Base-by-base conservation (phyloP, 2,797 vertebrate genomes). In the Clarias platycephalus region DNA sequence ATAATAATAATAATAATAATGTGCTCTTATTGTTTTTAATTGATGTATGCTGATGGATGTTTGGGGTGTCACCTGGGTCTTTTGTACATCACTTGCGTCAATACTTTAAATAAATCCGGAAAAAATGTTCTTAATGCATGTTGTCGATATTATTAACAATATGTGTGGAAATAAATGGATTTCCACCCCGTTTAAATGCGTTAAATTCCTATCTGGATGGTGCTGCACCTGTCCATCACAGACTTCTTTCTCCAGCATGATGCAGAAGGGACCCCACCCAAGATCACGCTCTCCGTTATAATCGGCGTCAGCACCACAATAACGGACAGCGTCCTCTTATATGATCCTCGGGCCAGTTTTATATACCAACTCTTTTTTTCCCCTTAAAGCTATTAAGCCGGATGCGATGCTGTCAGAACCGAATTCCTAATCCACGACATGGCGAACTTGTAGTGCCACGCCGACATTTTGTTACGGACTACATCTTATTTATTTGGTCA, bases 181-280 rank as follows among this genome's bases (percentile, higher is more conserved):
- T 63, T 31, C 5, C 66, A 66, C 20, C 3, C 34, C 0, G 10
- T 20, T 24, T 9, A n/a, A 80, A 74, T 0, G 60, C 15, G 20
- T 76, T 80, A 64, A 66, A 68, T 24, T 7, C 60, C 7, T 57
- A 28, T 26, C 22, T 80, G 75, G 88, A 84, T 88, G 87, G 74
- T 90, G 93, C 91, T 87, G 93, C 95, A 95, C 92, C 94, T 94
- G 93, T 90, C 84, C 83, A 85, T 89, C 60, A 12, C 26, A 53
- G 89, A 89, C 91, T 91, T 77, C 84, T 81, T 82, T 75, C 34
- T 67, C 80, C 93, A 91, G 93, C 94, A 95, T 95, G 94, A 95
- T 95, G 95, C 95, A 94, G 95, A 93, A 91, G 93, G 93, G 94
- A 95, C 95, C 95, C 94, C 95, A 95, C 95, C 95, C 95, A 95